Conservation (phyloP, 2,797 vertebrate species). For the Natrix natrix region DNA sequence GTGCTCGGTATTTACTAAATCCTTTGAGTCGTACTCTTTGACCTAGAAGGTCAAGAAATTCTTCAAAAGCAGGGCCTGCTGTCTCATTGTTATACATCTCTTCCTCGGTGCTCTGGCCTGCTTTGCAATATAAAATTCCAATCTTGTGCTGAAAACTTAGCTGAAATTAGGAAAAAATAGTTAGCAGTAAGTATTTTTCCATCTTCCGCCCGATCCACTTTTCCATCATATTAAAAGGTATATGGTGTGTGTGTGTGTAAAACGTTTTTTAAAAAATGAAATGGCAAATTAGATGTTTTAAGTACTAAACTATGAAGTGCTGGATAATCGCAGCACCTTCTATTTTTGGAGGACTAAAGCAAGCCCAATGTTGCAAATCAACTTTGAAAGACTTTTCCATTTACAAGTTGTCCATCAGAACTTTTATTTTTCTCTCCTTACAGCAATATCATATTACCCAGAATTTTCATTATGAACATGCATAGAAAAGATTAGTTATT, state of each 20-base stretch:
- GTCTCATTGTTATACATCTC: conserved; percentile 99
- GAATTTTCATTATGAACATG: background rate
- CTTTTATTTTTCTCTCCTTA: background rate
- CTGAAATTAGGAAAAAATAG: conserved; percentile 71
- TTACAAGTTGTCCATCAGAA: background rate
- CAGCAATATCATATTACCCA: background rate
- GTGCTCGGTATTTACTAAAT: conserved; percentile 94
- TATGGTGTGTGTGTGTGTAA: background rate
- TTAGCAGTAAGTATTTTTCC: conserved; percentile 18
- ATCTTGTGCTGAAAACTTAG: conserved; percentile 99
- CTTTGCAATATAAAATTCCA: conserved; percentile 94
- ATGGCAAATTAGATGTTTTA: background rate
- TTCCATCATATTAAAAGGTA: background rate
- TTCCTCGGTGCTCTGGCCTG: conserved; percentile 95
- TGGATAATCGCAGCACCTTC: background rate
- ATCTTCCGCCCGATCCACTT: background rate
- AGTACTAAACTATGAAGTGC: background rate
- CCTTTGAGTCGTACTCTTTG: conserved; percentile 94
- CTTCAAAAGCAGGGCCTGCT: conserved; percentile 89
- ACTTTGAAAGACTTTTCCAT: background rate
- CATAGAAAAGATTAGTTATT: background rate
- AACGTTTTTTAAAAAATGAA: background rate
- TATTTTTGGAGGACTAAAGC: background rate
- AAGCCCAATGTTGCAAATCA: background rate
- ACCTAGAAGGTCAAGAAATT: conserved; percentile 95